phyloP scores from a whole-genome alignment of 2,113 vertebrate species.

The Trogon surrucura region DNA sequence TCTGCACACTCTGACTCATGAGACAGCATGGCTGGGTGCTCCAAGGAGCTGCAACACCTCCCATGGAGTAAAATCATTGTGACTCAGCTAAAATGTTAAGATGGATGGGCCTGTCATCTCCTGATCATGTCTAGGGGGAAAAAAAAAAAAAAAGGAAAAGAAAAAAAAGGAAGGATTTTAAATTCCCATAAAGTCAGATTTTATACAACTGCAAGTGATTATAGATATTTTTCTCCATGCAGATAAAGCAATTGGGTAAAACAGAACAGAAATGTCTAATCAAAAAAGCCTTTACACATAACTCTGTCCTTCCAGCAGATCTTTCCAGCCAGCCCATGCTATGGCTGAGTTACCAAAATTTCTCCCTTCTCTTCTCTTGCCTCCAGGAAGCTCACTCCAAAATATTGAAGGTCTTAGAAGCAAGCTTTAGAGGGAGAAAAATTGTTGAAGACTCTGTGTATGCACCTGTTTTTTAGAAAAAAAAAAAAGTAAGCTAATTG shows the following conservation, averaged over 20 bases:
- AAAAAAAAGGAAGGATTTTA: neutral
- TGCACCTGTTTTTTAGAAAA: neutral
- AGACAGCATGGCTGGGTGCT: rapidly evolving
- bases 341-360: neutral
- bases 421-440: neutral
- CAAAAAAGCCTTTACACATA: neutral
- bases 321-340: neutral
- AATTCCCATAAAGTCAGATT: neutral
- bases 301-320: neutral
- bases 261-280: neutral
- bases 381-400: neutral
- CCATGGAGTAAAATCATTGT: neutral
- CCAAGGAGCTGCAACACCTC: neutral
- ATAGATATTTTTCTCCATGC: neutral
- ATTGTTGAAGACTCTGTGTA: neutral
- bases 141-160: neutral
- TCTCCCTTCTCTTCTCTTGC: neutral
- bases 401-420: neutral
- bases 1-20: neutral
- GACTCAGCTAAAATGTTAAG: neutral
- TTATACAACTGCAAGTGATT: neutral
- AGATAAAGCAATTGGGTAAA: neutral
- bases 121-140: rapidly evolving
- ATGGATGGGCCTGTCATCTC: neutral
- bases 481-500: neutral